Evolutionary conservation across 2,888 invertebrate genomes (phyloP).

Genomic region (Orthosia cruda): DNA sequence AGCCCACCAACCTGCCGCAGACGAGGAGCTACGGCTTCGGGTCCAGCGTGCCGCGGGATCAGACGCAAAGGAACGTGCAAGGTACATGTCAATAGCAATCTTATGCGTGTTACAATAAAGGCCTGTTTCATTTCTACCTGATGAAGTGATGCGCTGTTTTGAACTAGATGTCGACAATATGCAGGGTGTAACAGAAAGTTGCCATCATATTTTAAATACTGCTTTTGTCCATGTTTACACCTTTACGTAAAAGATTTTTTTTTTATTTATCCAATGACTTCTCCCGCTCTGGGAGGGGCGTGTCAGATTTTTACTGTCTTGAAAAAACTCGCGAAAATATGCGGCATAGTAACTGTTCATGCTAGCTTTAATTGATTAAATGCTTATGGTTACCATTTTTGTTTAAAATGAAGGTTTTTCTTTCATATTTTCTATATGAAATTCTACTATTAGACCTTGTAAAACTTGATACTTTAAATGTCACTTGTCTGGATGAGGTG

Average conservation of each 20-base stretch:
- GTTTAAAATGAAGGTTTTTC: neutral
- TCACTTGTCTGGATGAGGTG: neutral
- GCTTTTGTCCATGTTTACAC: too few species aligned
- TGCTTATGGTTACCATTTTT: neutral
- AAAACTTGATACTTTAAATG: neutral
- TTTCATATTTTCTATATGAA: neutral
- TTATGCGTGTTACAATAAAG: slow-evolving; percentile 13
- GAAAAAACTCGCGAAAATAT: too few species aligned
- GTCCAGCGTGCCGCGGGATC: slow-evolving; percentile 82
- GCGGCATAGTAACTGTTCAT: neutral
- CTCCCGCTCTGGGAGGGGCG: too few species aligned
- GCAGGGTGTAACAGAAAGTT: too few species aligned
- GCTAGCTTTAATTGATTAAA: neutral
- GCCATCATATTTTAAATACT: too few species aligned
- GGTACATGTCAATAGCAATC: slow-evolving; percentile 73
- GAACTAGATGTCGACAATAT: neutral
- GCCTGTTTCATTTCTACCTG: slow-evolving; percentile 3
- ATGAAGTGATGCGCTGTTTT: neutral
- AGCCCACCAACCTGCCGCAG: slow-evolving; percentile 41
- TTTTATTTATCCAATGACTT: too few species aligned
- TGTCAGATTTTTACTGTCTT: too few species aligned
- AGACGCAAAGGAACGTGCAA: slow-evolving; percentile 79
- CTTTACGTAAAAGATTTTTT: too few species aligned
- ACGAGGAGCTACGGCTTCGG: slow-evolving; percentile 80
- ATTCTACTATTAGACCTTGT: neutral